Conservation (phyloP, 2,888 invertebrate genomes). For the Rutpela maculata region DNA sequence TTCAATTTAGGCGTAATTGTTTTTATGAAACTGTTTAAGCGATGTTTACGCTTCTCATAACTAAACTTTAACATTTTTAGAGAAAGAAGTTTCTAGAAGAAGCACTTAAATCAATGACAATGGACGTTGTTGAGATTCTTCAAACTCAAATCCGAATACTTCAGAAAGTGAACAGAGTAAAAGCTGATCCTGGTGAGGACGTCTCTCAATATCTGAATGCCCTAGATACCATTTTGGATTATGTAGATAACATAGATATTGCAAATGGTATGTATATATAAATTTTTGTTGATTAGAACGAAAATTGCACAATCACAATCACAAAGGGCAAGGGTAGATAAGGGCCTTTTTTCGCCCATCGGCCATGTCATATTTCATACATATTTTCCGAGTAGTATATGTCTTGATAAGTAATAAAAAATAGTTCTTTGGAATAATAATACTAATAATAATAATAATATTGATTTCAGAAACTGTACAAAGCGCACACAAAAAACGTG, state of each 20-base stretch:
- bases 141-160: conserved; percentile 79
- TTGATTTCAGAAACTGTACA: too few species aligned
- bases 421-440: too few species aligned
- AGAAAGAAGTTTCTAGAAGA: conserved; percentile 82
- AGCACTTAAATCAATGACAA: conserved; percentile 82
- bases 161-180: conserved; percentile 73
- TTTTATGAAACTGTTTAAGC: neutral
- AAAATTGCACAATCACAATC: too few species aligned
- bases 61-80: conserved; percentile 73
- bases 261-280: conserved; percentile 80
- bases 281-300: too few species aligned
- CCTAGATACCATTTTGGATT: conserved; percentile 81
- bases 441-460: too few species aligned
- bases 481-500: too few species aligned
- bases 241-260: conserved; percentile 85
- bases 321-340: too few species aligned
- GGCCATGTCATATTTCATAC: too few species aligned
- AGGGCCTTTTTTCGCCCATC: too few species aligned
- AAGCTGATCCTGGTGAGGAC: conserved; percentile 74
- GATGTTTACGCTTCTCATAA: neutral
- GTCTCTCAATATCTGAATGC: conserved; percentile 79
- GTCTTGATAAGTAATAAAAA: too few species aligned
- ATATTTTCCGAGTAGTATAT: too few species aligned
- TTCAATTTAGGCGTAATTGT: neutral
- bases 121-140: conserved; percentile 82